These are phyloP conservation scores for Altica lythri DNA, from an alignment of 2,888 invertebrate genomes.

Conservation along the genomic window DNA sequence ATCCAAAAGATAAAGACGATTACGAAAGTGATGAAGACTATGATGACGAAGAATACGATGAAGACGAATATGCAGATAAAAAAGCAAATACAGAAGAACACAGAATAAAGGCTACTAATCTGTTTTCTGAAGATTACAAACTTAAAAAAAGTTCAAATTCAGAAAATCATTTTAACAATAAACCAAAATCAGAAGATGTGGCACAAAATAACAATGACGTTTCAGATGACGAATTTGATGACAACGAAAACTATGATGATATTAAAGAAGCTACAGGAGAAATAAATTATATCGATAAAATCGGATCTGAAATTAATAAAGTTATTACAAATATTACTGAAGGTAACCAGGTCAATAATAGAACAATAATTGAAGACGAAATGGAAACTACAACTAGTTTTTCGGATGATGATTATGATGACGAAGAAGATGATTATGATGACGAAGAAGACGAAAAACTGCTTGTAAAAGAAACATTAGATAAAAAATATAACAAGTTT, in stretches of 20 bases:
- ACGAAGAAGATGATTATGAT: conserved; percentile 12
- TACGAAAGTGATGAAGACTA: conserved; percentile 37
- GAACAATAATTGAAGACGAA: background rate
- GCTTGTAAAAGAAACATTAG: background rate
- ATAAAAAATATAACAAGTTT: too few relatives aligned
- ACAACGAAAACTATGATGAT: conserved; percentile 6
- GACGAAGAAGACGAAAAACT: conserved; percentile 2
- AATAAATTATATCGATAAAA: background rate
- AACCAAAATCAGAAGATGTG: conserved; percentile 4
- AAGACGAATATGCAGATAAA: conserved; percentile 34
- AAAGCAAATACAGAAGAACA: conserved; percentile 23
- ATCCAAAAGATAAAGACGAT: conserved; percentile 35
- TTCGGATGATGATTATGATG: conserved; percentile 13
- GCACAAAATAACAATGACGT: conserved; percentile 12
- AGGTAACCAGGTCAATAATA: background rate
- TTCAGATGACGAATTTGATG: background rate
- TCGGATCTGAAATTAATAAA: background rate
- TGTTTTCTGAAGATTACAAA: conserved; percentile 30
- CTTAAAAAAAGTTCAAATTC: conserved; percentile 1
- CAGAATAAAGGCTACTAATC: background rate
- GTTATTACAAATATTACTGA: background rate
- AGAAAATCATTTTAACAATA: conserved; percentile 10
- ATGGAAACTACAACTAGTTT: background rate
- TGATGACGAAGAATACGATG: conserved; percentile 38
- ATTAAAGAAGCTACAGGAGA: background rate